These are phyloP conservation scores for Caracal caracal DNA, from an alignment of 2,113 vertebrate genomes.

Conservation along the genomic window DNA sequence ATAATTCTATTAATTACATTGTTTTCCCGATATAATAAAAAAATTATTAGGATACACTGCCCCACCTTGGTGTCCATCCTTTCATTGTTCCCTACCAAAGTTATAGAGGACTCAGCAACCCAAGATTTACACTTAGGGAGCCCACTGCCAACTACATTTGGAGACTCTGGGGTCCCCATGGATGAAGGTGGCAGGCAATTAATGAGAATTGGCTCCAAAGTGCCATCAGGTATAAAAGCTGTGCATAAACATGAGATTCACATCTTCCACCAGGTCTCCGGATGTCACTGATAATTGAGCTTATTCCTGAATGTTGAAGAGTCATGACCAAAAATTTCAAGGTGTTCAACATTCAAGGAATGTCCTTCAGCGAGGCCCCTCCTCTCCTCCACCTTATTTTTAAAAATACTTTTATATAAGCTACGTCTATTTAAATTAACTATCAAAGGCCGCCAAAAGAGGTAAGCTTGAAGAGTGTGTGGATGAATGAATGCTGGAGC, in stretches of 20 bases:
- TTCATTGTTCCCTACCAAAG: neutral
- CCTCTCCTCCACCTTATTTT: neutral
- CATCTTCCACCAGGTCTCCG: neutral
- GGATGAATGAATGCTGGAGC: neutral
- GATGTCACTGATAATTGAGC: neutral
- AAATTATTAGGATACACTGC: neutral
- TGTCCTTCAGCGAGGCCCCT: neutral
- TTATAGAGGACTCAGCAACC: neutral
- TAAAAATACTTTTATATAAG: neutral
- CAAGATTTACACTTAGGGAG: neutral
- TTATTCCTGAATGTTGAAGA: neutral
- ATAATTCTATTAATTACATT: neutral
- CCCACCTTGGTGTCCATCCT: neutral
- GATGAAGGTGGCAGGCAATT: neutral
- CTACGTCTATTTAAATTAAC: neutral
- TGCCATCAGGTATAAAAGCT: neutral
- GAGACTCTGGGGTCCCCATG: neutral
- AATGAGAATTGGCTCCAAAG: neutral
- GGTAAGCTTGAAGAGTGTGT: neutral
- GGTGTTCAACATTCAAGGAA: neutral
- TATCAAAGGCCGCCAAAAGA: neutral
- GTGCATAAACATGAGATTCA: neutral
- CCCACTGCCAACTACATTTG: neutral
- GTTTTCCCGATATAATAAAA: neutral
- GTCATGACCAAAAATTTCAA: neutral